Base-by-base conservation (phyloP, 2,797 vertebrate species). In the Buceros bicornis region DNA sequence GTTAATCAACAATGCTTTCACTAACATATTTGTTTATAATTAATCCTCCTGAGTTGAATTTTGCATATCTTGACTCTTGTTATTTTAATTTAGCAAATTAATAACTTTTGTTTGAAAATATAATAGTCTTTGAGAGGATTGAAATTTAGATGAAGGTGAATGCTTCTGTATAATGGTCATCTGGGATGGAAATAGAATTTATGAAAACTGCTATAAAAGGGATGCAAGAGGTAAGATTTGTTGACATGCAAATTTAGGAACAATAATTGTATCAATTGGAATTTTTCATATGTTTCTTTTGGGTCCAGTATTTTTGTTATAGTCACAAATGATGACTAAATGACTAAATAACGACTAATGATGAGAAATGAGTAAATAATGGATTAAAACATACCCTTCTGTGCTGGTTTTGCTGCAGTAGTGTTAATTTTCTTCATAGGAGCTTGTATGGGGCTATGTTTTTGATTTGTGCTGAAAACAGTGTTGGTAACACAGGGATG, bases 31-130 rank as follows among this genome's bases (percentile, higher is more conserved):
- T 89, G 28, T 26, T 78, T 85, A 51, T 85, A 64, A 71, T 82
- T 80, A 89, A 85, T 82, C 48, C 51, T 91, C 28, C 33, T 64
- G 28, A 87, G 73, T 53, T 74, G 35, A 70, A 8, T 43, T 94
- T 81, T 91, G 31, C 9, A 1, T 90, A 74, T 91, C 28, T 77
- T 66, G 45, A 48, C n/a, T 93, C 14, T 26, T n/a, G 8, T 15
- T 88, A 54, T 88, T 94, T 89, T 67, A 57, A 65, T 83, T 74
- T 61, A 65, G 43, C 83, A 86, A 50, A 86, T 83, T 57, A 77
- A 83, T 89, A n/a, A 47, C 17, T 93, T 94, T 28, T 62, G 21
- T 80, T 93, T 78, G 40, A 82, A 93, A 87, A 86, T 58, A 35
- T 29, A 82, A 37, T 84, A 72, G 24, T 54, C 26, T 86, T 90